phyloP scores from a whole-genome alignment of 2,113 vertebrate genomes.

The Glaucomys volans region DNA sequence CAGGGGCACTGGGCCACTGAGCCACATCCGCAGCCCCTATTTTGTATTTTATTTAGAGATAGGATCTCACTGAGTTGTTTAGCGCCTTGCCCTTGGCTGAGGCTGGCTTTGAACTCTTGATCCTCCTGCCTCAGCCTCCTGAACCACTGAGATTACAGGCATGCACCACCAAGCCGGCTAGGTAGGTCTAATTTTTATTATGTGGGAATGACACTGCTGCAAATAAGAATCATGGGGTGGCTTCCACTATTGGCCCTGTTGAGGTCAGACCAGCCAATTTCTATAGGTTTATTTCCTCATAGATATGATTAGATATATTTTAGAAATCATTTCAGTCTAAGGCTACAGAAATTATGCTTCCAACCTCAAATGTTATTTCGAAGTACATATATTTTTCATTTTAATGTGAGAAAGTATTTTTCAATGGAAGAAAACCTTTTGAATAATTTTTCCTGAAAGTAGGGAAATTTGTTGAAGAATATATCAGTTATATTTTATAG shows the following conservation, averaged over 20 bases:
- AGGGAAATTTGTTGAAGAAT: not conserved
- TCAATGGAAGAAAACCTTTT: not conserved
- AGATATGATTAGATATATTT: not conserved
- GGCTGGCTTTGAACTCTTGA: too few relatives aligned
- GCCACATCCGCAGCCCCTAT: too few relatives aligned
- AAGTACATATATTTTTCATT: not conserved
- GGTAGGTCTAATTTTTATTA: not conserved
- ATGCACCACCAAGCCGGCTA: too few relatives aligned
- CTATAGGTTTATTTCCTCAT: not conserved
- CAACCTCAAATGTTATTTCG: not conserved
- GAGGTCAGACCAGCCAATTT: not conserved
- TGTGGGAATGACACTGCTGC: not conserved
- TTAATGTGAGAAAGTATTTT: not conserved
- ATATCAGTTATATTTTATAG: not conserved
- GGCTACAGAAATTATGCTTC: not conserved
- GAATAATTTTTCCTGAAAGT: not conserved
- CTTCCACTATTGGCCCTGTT: not conserved
- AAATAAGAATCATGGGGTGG: not conserved
- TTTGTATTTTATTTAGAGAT: too few relatives aligned
- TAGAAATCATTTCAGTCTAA: not conserved
- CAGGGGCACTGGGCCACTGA: too few relatives aligned
- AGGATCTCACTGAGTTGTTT: too few relatives aligned
- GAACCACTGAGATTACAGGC: too few relatives aligned
- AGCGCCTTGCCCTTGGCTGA: too few relatives aligned
- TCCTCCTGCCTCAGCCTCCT: too few relatives aligned